Base-by-base conservation (phyloP, 2,113 vertebrate species). In the Antigone vipio region DNA sequence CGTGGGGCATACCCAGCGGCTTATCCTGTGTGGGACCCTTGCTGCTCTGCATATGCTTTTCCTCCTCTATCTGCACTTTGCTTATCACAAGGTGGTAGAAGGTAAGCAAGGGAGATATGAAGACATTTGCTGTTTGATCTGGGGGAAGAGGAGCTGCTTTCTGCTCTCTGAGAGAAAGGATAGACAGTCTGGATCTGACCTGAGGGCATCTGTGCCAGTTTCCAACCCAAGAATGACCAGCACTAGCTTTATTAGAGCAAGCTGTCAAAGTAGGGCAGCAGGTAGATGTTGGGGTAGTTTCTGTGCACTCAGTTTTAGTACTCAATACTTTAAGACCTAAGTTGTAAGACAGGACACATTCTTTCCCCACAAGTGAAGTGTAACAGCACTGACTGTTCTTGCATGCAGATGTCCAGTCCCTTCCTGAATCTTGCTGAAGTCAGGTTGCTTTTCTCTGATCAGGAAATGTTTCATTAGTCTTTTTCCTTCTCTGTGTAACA, bases 11-110 rank as follows among this genome's bases (percentile, higher is more conserved):
- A 99, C 99, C 3, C 99, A 99, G 60, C 98, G 99, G 19, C 98
- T 99, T 63, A 98, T 99, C 85, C 98, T 99, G 42, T 99, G 99
- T 55, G 99, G 99, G 66, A 98, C 98, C 0, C 97, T 99, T 71
- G 97, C 99, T 9, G 97, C 98, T 38, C 98, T 99, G 52, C 99
- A 99, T 94, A 99, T 99, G 99, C 98, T 99, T 64, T 99, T 99
- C 97, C 98, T 99, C 94, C 99, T 99, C 45, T 99, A 99, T 96
- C 98, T 99, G 96, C 99, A 99, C 98, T 99, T 99, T 87, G 98
- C 99, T 92, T 99, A 99, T 97, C 99, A 99, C 98, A 99, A 98
- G 93, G 99, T 99, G 38, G 98, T 99, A 12, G 99, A 99, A 98
- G 99, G 99, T 99, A 98, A 98, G 97, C 96, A 75, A 73, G 32